Conservation (phyloP, 2,888 invertebrate genomes). For the Endomychus coccineus region DNA sequence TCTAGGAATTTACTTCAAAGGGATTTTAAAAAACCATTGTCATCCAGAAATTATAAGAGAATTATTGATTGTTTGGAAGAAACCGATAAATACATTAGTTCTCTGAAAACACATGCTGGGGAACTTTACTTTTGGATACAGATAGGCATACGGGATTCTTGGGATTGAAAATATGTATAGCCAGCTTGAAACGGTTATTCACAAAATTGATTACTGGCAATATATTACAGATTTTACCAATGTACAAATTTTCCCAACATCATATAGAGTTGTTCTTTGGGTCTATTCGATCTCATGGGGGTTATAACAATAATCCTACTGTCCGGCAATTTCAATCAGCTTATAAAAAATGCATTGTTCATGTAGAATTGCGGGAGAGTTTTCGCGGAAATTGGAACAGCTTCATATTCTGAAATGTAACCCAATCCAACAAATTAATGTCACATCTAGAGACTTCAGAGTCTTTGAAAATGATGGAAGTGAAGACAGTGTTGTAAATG, state of each 20-base stretch:
- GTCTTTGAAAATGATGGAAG: too few relatives aligned
- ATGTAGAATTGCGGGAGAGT: slow-evolving; percentile 15
- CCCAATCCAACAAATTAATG: too few relatives aligned
- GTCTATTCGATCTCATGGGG: slow-evolving; percentile 15
- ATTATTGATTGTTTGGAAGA: slow-evolving; percentile 1
- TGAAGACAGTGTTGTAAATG: too few relatives aligned
- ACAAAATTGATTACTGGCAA: slow-evolving; percentile 5
- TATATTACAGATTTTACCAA: slow-evolving; percentile 1
- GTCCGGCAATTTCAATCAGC: slow-evolving; percentile 16
- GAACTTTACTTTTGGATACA: slow-evolving; percentile 4
- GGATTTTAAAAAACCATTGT: slow-evolving; percentile 4
- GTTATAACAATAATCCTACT: slow-evolving; percentile 22
- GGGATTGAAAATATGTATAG: slow-evolving; percentile 5
- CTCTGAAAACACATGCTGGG: not conserved
- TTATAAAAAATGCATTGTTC: slow-evolving; percentile 17
- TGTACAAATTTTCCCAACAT: slow-evolving; percentile 20
- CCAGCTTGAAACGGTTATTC: slow-evolving; percentile 2
- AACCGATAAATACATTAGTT: not conserved
- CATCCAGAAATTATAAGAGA: not conserved
- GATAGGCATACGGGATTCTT: slow-evolving; percentile 7
- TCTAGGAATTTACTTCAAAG: slow-evolving; percentile 8
- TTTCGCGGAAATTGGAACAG: too few relatives aligned
- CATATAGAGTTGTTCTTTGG: slow-evolving; percentile 20
- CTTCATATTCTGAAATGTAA: too few relatives aligned
- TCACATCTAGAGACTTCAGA: too few relatives aligned